A percentile compares a stretch with the other conserved stretches of the same genome.
Conservation (phyloP, 2,888 invertebrate species). For the Himalopsyche tibetana region DNA sequence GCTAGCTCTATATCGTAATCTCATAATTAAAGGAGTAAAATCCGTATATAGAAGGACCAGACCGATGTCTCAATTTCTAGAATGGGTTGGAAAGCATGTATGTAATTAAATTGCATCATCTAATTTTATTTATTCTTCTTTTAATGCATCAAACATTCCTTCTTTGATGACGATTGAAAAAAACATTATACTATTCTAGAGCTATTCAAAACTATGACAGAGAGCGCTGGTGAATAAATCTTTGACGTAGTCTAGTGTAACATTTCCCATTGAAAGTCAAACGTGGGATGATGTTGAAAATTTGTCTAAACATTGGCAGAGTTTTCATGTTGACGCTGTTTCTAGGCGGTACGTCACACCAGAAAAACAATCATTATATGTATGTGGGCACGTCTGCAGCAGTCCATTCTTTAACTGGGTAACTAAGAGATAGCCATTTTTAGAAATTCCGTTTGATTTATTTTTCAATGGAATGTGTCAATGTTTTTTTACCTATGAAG, state of each 20-base stretch:
- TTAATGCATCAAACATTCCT: background rate
- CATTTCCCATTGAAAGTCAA: slow-evolving; percentile 25
- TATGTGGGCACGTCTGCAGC: background rate
- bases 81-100: too few relatives aligned
- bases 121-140: too few relatives aligned
- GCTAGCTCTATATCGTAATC: too few relatives aligned
- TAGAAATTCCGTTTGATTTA: too few relatives aligned
- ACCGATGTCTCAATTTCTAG: too few relatives aligned
- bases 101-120: too few relatives aligned
- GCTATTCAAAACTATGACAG: slow-evolving; percentile 17
- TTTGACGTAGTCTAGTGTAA: slow-evolving; percentile 14
- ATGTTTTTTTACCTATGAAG: too few relatives aligned
- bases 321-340: slow-evolving; percentile 14
- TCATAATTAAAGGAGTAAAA: too few relatives aligned
- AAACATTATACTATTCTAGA: background rate
- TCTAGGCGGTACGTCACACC: slow-evolving; percentile 21
- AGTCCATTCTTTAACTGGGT: background rate
- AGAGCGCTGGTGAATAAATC: slow-evolving; percentile 18
- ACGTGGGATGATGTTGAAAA: slow-evolving; percentile 27
- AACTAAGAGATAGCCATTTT: too few relatives aligned
- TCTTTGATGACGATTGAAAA: background rate
- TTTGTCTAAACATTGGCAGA: slow-evolving; percentile 25
- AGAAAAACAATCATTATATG: background rate
- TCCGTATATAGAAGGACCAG: too few relatives aligned
- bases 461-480: too few relatives aligned